Evolutionary conservation across 2,113 vertebrate species (phyloP).

Genomic region (Rhinolophus sinicus): DNA sequence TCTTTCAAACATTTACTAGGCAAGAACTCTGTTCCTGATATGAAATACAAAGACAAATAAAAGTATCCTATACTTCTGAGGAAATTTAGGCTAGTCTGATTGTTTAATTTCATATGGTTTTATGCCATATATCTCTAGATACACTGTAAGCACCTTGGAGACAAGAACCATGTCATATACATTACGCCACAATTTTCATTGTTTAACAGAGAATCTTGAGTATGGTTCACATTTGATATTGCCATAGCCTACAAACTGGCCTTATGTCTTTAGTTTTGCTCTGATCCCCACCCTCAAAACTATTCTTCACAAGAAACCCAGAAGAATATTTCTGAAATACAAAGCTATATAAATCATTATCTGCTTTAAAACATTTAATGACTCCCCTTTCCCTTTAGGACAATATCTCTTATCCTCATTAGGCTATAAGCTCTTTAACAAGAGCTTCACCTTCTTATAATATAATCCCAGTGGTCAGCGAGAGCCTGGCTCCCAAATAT

Average conservation of each 20-base stretch:
- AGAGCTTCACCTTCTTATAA: background rate
- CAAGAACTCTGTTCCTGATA: background rate
- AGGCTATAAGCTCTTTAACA: background rate
- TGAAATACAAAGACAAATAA: background rate
- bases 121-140: background rate
- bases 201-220: background rate
- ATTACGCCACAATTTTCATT: background rate
- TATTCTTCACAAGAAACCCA: background rate
- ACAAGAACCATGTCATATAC: background rate
- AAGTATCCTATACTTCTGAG: background rate
- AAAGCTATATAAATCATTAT: background rate
- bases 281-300: background rate
- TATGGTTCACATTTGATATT: background rate
- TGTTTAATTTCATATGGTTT: background rate
- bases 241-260: background rate
- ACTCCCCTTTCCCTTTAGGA: background rate
- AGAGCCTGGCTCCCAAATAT: background rate
- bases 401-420: background rate
- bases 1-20: constrained; percentile 27
- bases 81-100: background rate
- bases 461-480: background rate
- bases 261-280: background rate
- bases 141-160: background rate
- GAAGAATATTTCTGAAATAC: constrained; percentile 5
- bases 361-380: constrained; percentile 14